Percentiles rank a stretch among this genome's conserved stretches.
These are phyloP conservation scores for Sesia bembeciformis DNA, from an alignment of 2,888 invertebrate species.

Conservation along the genomic window DNA sequence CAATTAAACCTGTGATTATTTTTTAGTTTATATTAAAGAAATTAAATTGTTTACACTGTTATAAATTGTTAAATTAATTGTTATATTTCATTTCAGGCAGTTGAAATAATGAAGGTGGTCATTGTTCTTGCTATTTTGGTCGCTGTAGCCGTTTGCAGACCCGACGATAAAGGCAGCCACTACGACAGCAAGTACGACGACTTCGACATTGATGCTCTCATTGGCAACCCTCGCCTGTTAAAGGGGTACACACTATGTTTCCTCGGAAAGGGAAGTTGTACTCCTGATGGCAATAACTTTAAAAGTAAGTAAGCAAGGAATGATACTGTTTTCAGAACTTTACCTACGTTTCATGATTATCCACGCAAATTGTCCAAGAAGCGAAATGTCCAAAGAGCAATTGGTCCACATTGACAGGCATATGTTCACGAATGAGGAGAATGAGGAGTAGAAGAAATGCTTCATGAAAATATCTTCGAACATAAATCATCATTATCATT, in stretches of 20 bases:
- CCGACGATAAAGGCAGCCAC: constrained; percentile 11
- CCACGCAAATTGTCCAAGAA: too few species aligned
- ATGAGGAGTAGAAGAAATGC: too few species aligned
- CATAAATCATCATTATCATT: too few species aligned
- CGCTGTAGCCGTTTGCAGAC: constrained; percentile 18
- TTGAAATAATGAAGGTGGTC: constrained; percentile 25
- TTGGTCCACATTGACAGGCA: too few species aligned
- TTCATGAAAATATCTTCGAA: too few species aligned
- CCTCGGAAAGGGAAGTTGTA: constrained; percentile 28
- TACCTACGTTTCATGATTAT: too few species aligned
- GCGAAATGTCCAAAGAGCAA: too few species aligned
- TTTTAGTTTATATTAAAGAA: not conserved
- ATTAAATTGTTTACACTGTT: not conserved
- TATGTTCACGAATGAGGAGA: too few species aligned
- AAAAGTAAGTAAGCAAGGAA: constrained; percentile 22
- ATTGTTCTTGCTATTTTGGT: constrained; percentile 18
- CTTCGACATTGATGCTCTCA: constrained; percentile 24
- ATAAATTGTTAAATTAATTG: not conserved
- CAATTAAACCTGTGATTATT: too few species aligned
- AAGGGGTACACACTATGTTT: constrained; percentile 25
- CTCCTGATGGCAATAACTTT: constrained; percentile 30
- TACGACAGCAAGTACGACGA: constrained; percentile 30
- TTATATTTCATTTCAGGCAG: too few species aligned
- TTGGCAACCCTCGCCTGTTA: constrained; percentile 21
- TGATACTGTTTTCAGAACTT: too few species aligned